Evolutionary conservation across 2,888 invertebrate species (phyloP), one percentile per base, ranked within the genome.

Genomic region (Pseudolycoriella hygida): DNA sequence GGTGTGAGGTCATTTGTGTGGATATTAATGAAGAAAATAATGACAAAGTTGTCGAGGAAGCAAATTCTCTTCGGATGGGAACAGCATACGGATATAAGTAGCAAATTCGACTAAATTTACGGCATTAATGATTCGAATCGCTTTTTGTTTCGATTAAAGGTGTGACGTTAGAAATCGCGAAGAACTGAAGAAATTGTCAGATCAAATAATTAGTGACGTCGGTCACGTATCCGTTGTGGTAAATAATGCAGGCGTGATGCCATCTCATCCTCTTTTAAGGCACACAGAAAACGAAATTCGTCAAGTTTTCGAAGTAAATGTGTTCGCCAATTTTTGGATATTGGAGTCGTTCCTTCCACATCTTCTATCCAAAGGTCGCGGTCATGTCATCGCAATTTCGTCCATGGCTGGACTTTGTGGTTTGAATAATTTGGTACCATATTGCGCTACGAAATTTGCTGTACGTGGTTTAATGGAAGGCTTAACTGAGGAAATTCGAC

Each of bases 231-330:
- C 77, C 1, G 77, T 89, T 56, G 62, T 89, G 43, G 68, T 89
- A 3, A 88, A 88, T 64, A 89, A 89, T 65, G 89, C 88, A 0
- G 89, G 88, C 12, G 81, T 89, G 50, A 85, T 88, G 82, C 84
- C 85, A 0, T 78, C 80, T 56, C 80, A 79, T 59, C 67, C 77
- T 1, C 65, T 88, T 17, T 56, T 80, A 44, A 68, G 77, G 42
- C 76, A 80, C 44, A 72, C 71, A 0, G 73, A 76, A 48, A 70
- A 72, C 50, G 83, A 86, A 58, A 78, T 86, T 44, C 67, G 72
- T 19, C 67, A 72, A 40, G 68, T 74, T 31, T 79, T 80, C 51
- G 77, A 80, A 45, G 73, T 88, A 51, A 89, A 89, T 60, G 76
- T 86, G 6, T 58, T 84, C 45, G 77, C 83, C 6, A 83, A 87